Conservation (phyloP, 2,888 invertebrate genomes). For the Polymixis lichenea region DNA sequence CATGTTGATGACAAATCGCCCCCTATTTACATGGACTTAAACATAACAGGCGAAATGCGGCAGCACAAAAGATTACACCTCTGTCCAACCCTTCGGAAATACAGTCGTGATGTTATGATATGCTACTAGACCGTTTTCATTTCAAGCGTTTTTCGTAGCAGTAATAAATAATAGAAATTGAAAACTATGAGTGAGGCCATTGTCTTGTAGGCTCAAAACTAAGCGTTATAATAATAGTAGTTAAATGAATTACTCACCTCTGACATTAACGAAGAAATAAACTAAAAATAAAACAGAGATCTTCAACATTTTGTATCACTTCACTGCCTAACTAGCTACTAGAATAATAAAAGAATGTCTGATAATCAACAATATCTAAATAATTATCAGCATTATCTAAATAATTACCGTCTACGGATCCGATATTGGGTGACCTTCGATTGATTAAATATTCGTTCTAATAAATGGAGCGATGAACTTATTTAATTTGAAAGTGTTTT, state of each 20-base stretch:
- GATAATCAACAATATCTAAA: conserved; percentile 23
- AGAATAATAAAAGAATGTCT: conserved; percentile 25
- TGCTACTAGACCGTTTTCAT: not conserved
- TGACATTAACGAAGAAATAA: conserved; percentile 62
- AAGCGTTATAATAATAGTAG: not conserved
- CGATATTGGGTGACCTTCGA: conserved; percentile 47
- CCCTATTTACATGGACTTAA: not conserved
- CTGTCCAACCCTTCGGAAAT: not conserved
- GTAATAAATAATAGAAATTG: not conserved
- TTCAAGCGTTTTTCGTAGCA: not conserved
- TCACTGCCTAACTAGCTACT: conserved; percentile 11
- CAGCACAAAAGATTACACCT: not conserved
- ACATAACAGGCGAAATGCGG: not conserved
- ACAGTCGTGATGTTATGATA: not conserved
- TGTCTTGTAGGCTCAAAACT: not conserved
- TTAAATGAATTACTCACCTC: conserved; percentile 66
- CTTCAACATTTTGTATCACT: conserved; percentile 59
- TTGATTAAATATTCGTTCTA: conserved; percentile 20
- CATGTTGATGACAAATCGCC: not conserved
- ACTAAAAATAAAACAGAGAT: conserved; percentile 67
- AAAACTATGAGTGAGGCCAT: not conserved
- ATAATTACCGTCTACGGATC: conserved; percentile 37
- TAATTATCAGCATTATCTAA: conserved; percentile 35
- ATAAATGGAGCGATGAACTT: conserved; percentile 9
- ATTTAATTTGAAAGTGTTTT: not conserved